These are phyloP conservation scores for Napeogenes inachia DNA, from an alignment of 2,888 invertebrate species.

Conservation along the genomic window DNA sequence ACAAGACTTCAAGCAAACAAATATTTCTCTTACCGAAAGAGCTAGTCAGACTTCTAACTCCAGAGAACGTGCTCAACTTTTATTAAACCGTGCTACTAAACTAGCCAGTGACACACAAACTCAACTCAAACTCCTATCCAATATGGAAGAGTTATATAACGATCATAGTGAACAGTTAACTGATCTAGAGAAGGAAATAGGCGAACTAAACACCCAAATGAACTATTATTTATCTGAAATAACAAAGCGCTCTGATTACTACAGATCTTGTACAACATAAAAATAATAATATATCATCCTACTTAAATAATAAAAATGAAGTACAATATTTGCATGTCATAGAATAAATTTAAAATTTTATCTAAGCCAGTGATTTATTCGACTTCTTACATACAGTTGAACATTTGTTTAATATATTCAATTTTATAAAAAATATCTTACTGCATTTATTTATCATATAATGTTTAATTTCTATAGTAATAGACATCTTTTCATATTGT, in stretches of 20 bases:
- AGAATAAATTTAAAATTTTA: too few relatives aligned
- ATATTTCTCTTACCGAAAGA: constrained; percentile 83
- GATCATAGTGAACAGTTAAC: constrained; percentile 80
- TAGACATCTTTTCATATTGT: too few relatives aligned
- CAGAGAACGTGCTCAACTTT: constrained; percentile 85
- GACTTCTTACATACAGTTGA: too few relatives aligned
- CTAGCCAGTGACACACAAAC: constrained; percentile 87
- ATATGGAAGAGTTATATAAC: constrained; percentile 83
- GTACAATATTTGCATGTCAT: too few relatives aligned
- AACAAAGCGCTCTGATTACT: constrained; percentile 78
- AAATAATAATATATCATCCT: neutral
- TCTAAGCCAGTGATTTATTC: too few relatives aligned
- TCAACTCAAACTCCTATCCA: constrained; percentile 83
- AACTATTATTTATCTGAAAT: constrained; percentile 79
- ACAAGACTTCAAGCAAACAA: constrained; percentile 83
- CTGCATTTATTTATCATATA: too few relatives aligned
- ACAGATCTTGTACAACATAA: constrained; percentile 78
- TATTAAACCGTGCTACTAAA: constrained; percentile 88
- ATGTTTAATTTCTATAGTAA: too few relatives aligned
- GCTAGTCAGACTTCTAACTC: constrained; percentile 86
- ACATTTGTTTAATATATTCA: too few relatives aligned
- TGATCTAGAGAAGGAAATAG: constrained; percentile 79
- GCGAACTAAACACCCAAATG: constrained; percentile 80
- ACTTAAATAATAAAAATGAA: neutral
- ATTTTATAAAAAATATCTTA: too few relatives aligned